A percentile compares a stretch with the other conserved stretches of the same genome.
Conservation (phyloP, 2,888 invertebrate species). For the Cactoblastis cactorum region DNA sequence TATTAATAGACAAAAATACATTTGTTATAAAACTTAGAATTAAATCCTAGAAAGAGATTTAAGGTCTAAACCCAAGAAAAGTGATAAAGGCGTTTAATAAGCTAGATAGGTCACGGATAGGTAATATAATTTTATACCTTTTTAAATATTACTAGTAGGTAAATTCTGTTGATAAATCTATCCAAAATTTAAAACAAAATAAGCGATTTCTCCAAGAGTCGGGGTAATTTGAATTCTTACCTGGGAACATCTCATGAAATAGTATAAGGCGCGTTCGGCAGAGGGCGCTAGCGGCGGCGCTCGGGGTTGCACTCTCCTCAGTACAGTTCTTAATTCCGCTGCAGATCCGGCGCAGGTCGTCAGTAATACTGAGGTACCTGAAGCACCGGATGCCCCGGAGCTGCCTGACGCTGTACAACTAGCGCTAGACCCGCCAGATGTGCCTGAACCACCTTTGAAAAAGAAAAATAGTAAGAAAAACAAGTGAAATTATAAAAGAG, state of each 20-base stretch:
- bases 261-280: slow-evolving; percentile 90
- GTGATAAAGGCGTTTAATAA: no score
- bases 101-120: no score
- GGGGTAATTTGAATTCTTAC: slow-evolving; percentile 38
- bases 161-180: neutral
- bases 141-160: no score
- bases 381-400: slow-evolving; percentile 38
- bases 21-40: no score
- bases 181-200: neutral
- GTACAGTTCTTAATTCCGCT: slow-evolving; percentile 86
- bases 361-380: slow-evolving; percentile 77
- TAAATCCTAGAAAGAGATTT: no score
- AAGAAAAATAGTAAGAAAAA: neutral
- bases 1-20: no score
- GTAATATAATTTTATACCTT: no score
- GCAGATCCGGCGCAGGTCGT: slow-evolving; percentile 94
- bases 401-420: slow-evolving; percentile 45
- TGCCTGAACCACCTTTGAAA: slow-evolving; percentile 40
- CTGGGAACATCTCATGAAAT: slow-evolving; percentile 95
- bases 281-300: slow-evolving; percentile 80
- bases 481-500: no score
- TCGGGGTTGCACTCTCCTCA: slow-evolving; percentile 80
- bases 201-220: neutral
- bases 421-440: slow-evolving; percentile 49
- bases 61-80: no score